Evolutionary conservation across 2,797 vertebrate species (phyloP), one percentile per base, ranked within the genome.

Genomic region (Acrocephalus scirpaceus): DNA sequence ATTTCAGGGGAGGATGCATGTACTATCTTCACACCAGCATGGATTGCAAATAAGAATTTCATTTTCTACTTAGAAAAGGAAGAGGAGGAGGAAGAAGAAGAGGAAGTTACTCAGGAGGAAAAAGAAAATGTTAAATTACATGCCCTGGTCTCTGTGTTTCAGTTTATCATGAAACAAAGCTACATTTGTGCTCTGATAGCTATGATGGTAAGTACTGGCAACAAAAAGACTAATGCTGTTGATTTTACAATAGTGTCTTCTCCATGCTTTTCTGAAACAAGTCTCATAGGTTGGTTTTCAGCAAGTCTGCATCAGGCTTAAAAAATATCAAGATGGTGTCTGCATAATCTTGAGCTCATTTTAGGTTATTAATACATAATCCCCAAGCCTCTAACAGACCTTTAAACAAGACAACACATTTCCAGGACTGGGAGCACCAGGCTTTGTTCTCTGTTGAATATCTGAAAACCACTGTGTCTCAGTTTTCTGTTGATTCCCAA

Each of bases 161-260:
- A 98, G 51, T 99, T 99, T 96, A 97, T 99, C 94, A 99, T 99
- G 99, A 99, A 99, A 86, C 99, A 99, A 96, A 99, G 99, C 96
- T 99, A 99, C 94, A 99, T 99, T 95, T 99, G 99, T 87, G 99
- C 99, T 96, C 98, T 99, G 44, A 99, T 99, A 48, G 98, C 99
- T 34, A 99, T 99, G 99, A 99, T 99, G 99, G 99, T 99, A 97
- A 96, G 99, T 97, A 34, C 18, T 17, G 20, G 12, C 27, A 50
- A 50, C 23, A 65, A 62, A 26, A 62, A 36, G 1, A 6, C 9
- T 9, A 20, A 26, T 13, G 5, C 13, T 73, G 17, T 51, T 85
- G 9, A 38, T 64, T 81, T 91, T 71, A 53, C 4, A 29, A 7
- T 50, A 15, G 4, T 42, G 25, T 64, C 30, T 76, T 81, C 29